These are phyloP conservation scores for Todiramphus saurophagus DNA, from an alignment of 2,113 vertebrate genomes.

Conservation along the genomic window DNA sequence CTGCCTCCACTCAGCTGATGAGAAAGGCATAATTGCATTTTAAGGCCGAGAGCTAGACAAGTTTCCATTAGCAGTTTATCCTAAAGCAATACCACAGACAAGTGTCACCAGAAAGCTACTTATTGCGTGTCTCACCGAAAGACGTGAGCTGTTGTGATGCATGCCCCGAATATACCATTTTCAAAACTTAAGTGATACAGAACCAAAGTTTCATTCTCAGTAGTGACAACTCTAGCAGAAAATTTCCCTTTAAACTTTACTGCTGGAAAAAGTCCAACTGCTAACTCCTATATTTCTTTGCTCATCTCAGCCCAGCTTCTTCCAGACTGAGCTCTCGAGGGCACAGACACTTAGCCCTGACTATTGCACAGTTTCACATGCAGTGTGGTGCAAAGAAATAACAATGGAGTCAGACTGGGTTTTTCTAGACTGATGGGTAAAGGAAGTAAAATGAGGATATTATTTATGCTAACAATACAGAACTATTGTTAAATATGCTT, in stretches of 20 bases:
- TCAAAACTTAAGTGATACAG: not conserved
- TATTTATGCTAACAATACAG: conserved; percentile 51
- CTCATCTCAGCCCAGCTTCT: not conserved
- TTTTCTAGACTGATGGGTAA: conserved; percentile 31
- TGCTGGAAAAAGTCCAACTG: not conserved
- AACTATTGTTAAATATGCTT: conserved; percentile 34
- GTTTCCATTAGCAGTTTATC: conserved; percentile 3
- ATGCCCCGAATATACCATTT: not conserved
- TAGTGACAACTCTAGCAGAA: not conserved
- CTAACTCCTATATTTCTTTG: not conserved
- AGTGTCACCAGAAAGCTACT: not conserved
- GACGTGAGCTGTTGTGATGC: not conserved
- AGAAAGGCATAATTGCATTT: not conserved
- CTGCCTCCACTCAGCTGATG: not conserved
- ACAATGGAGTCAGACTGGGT: not conserved
- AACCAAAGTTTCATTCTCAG: not conserved
- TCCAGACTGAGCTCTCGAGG: conserved; percentile 6
- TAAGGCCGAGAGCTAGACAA: not conserved
- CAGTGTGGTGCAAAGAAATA: not conserved
- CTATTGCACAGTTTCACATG: not conserved
- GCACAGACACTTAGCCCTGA: conserved; percentile 22
- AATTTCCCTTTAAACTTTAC: not conserved
- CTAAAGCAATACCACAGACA: not conserved
- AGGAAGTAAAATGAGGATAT: conserved; percentile 60
- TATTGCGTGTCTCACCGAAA: not conserved